Percentiles rank a stretch among this genome's conserved stretches.
Evolutionary conservation across 2,888 invertebrate species (phyloP).

Genomic region (Thereva unica): DNA sequence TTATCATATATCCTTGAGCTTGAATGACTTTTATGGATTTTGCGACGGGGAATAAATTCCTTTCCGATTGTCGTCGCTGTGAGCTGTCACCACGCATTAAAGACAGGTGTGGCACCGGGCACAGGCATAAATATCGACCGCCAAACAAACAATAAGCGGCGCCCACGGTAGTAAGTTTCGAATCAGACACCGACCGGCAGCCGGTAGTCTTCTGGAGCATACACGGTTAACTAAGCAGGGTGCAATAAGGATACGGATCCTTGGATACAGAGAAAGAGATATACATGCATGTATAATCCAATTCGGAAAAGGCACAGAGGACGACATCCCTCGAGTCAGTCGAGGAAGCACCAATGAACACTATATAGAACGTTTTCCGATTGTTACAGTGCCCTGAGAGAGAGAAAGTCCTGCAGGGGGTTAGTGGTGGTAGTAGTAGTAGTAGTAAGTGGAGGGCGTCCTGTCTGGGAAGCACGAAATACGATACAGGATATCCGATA

Average conservation of each 20-base stretch:
- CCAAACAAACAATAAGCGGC: neutral
- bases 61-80: conserved; percentile 33
- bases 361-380: too few species aligned
- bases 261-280: too few species aligned
- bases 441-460: neutral
- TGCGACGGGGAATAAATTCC: conserved; percentile 33
- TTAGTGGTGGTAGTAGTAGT: too few species aligned
- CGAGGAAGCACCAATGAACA: too few species aligned
- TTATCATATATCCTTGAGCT: conserved; percentile 59
- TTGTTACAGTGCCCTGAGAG: too few species aligned
- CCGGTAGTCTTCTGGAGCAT: neutral
- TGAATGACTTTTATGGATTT: conserved; percentile 57
- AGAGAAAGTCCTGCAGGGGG: too few species aligned
- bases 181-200: neutral
- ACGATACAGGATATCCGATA: neutral
- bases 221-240: neutral
- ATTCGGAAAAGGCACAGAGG: too few species aligned
- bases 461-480: neutral
- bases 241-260: too few species aligned
- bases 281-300: too few species aligned
- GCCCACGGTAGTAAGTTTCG: neutral
- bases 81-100: conserved; percentile 19
- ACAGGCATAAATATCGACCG: conserved; percentile 15
- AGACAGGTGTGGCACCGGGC: conserved; percentile 17
- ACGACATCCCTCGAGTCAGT: too few species aligned